These are phyloP conservation scores for Microhierax caerulescens DNA, from an alignment of 2,797 vertebrate genomes.

Conservation along the genomic window DNA sequence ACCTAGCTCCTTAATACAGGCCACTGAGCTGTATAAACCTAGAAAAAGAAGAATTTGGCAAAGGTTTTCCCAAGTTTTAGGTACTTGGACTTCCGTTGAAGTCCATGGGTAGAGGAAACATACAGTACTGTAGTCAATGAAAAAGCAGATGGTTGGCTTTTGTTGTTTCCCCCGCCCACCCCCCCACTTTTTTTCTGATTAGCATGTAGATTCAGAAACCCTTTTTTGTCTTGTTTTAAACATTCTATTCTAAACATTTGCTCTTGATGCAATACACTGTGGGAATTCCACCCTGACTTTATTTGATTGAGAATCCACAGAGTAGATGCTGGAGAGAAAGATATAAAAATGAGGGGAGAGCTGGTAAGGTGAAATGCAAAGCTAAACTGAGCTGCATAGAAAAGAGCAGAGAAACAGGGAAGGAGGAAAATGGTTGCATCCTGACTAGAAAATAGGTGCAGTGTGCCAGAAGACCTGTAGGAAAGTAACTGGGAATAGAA, in stretches of 20 bases:
- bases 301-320: not conserved
- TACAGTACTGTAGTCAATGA: not conserved
- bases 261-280: not conserved
- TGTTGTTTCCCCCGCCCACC: no score
- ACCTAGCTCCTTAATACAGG: not conserved
- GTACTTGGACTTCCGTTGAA: not conserved
- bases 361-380: not conserved
- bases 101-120: not conserved
- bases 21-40: not conserved
- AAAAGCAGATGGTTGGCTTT: not conserved
- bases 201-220: not conserved
- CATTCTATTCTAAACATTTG: not conserved
- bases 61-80: not conserved
- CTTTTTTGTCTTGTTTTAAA: not conserved
- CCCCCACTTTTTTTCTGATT: not conserved
- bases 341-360: not conserved
- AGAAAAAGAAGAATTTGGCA: not conserved
- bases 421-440: not conserved
- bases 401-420: not conserved
- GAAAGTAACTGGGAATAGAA: not conserved
- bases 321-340: not conserved
- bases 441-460: not conserved
- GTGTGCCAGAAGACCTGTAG: not conserved
- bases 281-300: not conserved
- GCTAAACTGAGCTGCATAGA: not conserved